These are phyloP conservation scores for Papilio glaucus DNA, from an alignment of 1,140 invertebrate species.

Conservation along the genomic window DNA sequence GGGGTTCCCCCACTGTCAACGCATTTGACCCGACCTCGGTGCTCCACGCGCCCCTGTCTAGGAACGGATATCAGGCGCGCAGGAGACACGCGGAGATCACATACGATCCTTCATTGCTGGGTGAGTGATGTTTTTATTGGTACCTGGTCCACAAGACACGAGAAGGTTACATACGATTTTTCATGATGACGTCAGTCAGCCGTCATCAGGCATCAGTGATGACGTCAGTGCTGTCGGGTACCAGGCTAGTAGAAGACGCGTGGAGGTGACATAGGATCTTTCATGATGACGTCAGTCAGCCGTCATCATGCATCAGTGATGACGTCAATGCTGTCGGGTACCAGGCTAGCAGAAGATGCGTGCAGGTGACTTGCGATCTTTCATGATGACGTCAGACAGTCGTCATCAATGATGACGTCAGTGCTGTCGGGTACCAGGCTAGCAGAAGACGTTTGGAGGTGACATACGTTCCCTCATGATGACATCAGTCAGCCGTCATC, in stretches of 20 bases:
- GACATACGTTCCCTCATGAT: neutral
- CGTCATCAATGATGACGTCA: neutral
- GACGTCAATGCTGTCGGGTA: no score
- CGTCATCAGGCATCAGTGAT: no score
- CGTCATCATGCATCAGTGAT: neutral
- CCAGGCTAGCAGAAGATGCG: no score
- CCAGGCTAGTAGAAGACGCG: neutral
- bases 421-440: neutral
- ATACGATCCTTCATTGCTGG: conserved; percentile 48
- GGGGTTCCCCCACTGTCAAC: conserved; percentile 70
- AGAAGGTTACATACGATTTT: neutral
- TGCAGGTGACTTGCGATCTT: neutral
- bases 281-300: neutral
- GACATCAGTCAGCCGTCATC: neutral
- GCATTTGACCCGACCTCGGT: conserved; percentile 80
- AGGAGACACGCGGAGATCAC: conserved; percentile 48
- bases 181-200: no score
- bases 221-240: neutral
- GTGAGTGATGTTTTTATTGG: conserved; percentile 41
- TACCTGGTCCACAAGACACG: no score
- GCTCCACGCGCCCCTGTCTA: conserved; percentile 80
- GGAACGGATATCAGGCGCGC: conserved; percentile 69
- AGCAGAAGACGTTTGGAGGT: neutral
- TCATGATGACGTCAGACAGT: no score
- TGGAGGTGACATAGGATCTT: neutral